Evolutionary conservation across 2,797 vertebrate genomes (phyloP), one percentile per base, ranked within the genome.

Genomic region (Labeo calbasu): DNA sequence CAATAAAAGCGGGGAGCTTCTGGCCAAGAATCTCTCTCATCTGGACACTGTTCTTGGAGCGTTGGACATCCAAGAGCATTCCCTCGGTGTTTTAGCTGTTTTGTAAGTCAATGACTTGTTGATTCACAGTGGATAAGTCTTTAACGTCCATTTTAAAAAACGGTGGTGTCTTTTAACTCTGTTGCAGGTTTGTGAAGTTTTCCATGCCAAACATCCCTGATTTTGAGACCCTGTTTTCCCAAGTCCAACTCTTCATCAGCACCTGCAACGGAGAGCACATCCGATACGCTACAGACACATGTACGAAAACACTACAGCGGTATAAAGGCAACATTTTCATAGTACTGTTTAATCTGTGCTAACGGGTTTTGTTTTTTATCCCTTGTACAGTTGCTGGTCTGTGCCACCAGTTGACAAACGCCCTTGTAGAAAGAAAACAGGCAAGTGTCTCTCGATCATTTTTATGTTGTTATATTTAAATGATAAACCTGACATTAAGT

Each of bases 141-240:
- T 12, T 65, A 17, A 40, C 28, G 5, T 0, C 55, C 1, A 0
- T 32, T 57, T 81, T 7, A 68, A 69, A 48, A n/a, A 0, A 32
- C 21, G 40, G 2, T 43, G 84, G 1, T 69, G 50, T 84, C 21
- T 1, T 70, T 88, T 2, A 25, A 65, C n/a, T 70, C 25, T 55
- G 15, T 79, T 86, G 40, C 89, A 99, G 98, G 94, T 99, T 99
- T 93, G 98, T 99, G 92, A 99, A 99, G 96, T 99, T 99, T 94
- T 99, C 98, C 92, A 99, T 99, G 98, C 98, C 98, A 96, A 99
- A 97, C 95, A 97, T 99, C 95, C 98, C 98, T 87, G 98, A 99
- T 93, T 99, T 99, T 87, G 98, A 99, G 95, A 99, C 97, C 0
- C 94, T 99, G 87, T 99, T 99, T 94, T 99, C 98, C 79, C 98